These are phyloP conservation scores for Notolabrus celidotus DNA, from an alignment of 2,797 vertebrate species.

Conservation along the genomic window DNA sequence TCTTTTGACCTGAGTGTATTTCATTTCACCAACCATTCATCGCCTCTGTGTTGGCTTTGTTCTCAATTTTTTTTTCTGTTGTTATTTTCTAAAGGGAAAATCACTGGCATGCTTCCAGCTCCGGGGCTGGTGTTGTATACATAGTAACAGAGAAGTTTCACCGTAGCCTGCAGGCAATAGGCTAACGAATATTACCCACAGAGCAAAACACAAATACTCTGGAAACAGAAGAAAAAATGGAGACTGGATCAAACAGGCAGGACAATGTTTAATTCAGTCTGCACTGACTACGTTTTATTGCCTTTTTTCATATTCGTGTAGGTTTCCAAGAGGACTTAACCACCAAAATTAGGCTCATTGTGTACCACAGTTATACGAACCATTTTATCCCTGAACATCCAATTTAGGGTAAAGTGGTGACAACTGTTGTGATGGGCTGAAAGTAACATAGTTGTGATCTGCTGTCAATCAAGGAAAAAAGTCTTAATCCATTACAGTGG, in stretches of 20 bases:
- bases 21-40: background rate
- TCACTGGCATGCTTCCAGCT: background rate
- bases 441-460: no score
- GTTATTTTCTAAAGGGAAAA: background rate
- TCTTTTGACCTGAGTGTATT: background rate
- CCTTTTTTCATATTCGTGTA: background rate
- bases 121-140: background rate
- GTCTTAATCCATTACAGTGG: no score
- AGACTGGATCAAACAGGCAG: background rate
- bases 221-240: background rate
- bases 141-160: background rate
- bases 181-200: conserved; percentile 1
- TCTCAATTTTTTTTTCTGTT: background rate
- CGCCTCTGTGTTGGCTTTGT: conserved; percentile 4
- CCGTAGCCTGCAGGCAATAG: conserved; percentile 12
- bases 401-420: no score
- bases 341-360: background rate
- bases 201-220: background rate
- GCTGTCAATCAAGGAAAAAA: no score
- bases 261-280: conserved; percentile 19
- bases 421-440: no score
- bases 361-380: no score
- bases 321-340: background rate
- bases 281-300: background rate
- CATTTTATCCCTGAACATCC: no score